Percentiles rank a stretch among this genome's conserved stretches.
phyloP scores from a whole-genome alignment of 1,140 invertebrate genomes.

The Calycopis cecrops region DNA sequence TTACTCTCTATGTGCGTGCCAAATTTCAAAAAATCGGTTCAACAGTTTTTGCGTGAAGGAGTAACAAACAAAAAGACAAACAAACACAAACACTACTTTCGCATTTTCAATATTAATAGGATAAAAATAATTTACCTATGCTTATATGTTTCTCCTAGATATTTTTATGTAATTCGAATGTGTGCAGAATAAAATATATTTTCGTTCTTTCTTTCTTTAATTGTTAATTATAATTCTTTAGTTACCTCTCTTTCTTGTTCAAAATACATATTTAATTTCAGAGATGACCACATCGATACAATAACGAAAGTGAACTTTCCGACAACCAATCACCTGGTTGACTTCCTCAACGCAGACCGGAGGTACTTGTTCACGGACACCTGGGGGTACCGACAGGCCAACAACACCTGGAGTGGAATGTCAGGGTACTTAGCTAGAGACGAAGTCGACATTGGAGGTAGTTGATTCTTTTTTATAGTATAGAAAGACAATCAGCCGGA shows the following conservation, averaged over 20 bases:
- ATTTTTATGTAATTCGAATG: too few relatives aligned
- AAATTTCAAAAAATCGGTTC: too few relatives aligned
- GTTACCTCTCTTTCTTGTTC: background rate
- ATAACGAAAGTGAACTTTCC: slow-evolving; percentile 80
- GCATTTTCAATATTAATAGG: too few relatives aligned
- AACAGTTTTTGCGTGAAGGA: too few relatives aligned
- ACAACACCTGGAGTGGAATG: slow-evolving; percentile 79
- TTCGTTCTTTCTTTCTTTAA: too few relatives aligned
- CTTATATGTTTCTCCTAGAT: too few relatives aligned
- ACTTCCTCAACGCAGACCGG: slow-evolving; percentile 76
- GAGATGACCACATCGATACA: slow-evolving; percentile 77
- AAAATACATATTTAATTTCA: slow-evolving; percentile 31
- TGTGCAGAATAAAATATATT: too few relatives aligned
- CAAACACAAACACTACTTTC: too few relatives aligned
- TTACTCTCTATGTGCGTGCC: too few relatives aligned
- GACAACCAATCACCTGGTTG: slow-evolving; percentile 72
- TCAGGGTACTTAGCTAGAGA: slow-evolving; percentile 76
- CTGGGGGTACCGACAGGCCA: slow-evolving; percentile 75
- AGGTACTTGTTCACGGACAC: slow-evolving; percentile 68
- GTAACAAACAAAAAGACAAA: too few relatives aligned
- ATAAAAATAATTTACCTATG: too few relatives aligned
- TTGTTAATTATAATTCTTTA: too few relatives aligned
- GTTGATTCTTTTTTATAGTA: background rate
- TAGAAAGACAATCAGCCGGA: background rate
- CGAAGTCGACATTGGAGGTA: slow-evolving; percentile 79